Conservation (phyloP, 2,888 invertebrate species). For the Prenolepis imparis region DNA sequence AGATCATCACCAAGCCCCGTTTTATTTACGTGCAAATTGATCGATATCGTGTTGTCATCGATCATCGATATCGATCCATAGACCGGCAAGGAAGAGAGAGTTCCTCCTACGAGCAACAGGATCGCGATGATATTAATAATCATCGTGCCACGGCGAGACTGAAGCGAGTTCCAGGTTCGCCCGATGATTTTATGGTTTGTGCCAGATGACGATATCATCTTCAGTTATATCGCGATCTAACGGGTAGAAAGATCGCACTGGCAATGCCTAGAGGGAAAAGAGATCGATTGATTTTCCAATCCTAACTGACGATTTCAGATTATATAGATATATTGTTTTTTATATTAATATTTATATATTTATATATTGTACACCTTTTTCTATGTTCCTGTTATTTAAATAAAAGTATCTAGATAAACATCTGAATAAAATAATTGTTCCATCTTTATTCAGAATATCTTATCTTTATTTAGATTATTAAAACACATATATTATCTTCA, state of each 20-base stretch:
- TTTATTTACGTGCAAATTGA: not conserved
- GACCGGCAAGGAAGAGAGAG: not conserved
- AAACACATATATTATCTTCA: not conserved
- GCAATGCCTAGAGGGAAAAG: slow-evolving; percentile 11
- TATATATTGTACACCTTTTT: not conserved
- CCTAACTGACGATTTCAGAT: not conserved
- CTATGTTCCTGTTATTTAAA: not conserved
- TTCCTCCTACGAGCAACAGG: not conserved
- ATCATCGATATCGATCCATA: slow-evolving; percentile 27
- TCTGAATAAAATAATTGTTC: not conserved
- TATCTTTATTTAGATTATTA: not conserved
- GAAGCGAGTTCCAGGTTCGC: slow-evolving; percentile 17
- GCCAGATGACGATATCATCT: slow-evolving; percentile 1
- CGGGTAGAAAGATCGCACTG: slow-evolving; percentile 10
- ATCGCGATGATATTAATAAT: slow-evolving; percentile 34
- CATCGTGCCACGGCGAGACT: slow-evolving; percentile 28
- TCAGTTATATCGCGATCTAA: not conserved
- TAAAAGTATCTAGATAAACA: not conserved
- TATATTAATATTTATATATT: slow-evolving; percentile 1
- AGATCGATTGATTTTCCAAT: not conserved
- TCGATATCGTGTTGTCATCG: not conserved
- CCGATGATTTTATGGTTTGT: slow-evolving; percentile 39
- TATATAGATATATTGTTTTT: not conserved
- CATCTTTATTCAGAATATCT: too few relatives aligned
- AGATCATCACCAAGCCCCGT: not conserved